These are phyloP conservation scores for Eupsilia transversa DNA, from an alignment of 2,888 invertebrate species.

Conservation along the genomic window DNA sequence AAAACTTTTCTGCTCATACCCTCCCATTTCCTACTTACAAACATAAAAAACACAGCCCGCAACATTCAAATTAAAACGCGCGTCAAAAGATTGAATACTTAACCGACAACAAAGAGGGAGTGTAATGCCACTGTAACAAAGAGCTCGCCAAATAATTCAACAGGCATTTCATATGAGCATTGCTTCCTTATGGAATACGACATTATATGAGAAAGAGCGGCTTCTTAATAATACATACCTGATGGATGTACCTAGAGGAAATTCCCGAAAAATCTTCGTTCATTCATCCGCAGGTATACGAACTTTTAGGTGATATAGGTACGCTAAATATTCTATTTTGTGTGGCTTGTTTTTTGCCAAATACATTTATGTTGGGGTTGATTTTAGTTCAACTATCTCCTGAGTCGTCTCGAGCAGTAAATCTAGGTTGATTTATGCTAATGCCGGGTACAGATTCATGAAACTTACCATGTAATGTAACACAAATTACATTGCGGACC, in stretches of 20 bases:
- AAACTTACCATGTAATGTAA: no score
- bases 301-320: slow-evolving; percentile 4
- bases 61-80: slow-evolving; percentile 59
- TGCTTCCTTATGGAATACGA: slow-evolving; percentile 65
- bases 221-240: slow-evolving; percentile 65
- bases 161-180: slow-evolving; percentile 68
- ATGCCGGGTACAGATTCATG: no score
- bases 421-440: neutral
- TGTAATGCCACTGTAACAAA: slow-evolving; percentile 57
- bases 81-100: slow-evolving; percentile 59
- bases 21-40: no score
- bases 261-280: slow-evolving; percentile 52
- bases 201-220: slow-evolving; percentile 51
- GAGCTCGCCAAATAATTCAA: slow-evolving; percentile 64
- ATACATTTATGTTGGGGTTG: neutral
- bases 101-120: slow-evolving; percentile 55
- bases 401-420: neutral
- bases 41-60: slow-evolving; percentile 3
- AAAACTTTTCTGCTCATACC: neutral
- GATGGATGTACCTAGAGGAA: slow-evolving; percentile 55
- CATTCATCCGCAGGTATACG: slow-evolving; percentile 28
- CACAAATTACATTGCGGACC: no score
- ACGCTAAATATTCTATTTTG: neutral
- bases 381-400: neutral
- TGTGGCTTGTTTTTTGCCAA: neutral